Percentiles rank a stretch among this genome's conserved stretches.
These are phyloP conservation scores for Trachops cirrhosus DNA, from an alignment of 2,797 vertebrate species.

Conservation along the genomic window DNA sequence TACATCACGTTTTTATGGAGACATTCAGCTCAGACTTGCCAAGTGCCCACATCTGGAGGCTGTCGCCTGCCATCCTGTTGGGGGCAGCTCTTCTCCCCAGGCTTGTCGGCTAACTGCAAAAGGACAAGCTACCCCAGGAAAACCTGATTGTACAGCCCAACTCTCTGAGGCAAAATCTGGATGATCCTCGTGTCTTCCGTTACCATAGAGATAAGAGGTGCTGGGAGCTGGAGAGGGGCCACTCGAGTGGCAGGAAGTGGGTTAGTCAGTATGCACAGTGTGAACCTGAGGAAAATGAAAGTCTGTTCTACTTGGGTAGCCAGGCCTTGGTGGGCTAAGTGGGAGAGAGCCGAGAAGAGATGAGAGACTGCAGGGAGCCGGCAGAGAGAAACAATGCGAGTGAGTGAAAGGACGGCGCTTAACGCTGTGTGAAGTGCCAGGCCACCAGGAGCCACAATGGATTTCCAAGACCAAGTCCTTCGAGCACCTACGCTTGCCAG, in stretches of 20 bases:
- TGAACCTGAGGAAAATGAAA: slow-evolving; percentile 55
- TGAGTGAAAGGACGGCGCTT: background rate
- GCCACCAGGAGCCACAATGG: background rate
- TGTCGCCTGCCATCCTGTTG: background rate
- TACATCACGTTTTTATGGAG: slow-evolving; percentile 59
- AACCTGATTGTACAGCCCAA: slow-evolving; percentile 16
- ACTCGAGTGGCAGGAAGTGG: background rate
- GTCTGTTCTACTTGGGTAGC: slow-evolving; percentile 37
- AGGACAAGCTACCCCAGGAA: slow-evolving; percentile 43
- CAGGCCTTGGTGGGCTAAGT: background rate
- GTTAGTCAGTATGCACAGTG: slow-evolving; percentile 21
- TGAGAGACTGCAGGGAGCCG: background rate
- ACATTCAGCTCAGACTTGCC: background rate
- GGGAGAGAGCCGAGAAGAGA: background rate
- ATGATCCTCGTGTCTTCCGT: slow-evolving; percentile 5
- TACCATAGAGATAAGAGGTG: slow-evolving; percentile 61
- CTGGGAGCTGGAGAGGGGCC: slow-evolving; percentile 19
- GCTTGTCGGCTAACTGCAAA: slow-evolving; percentile 17
- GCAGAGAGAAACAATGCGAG: background rate
- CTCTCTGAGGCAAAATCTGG: slow-evolving; percentile 45
- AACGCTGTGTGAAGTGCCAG: background rate
- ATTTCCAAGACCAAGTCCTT: slow-evolving; percentile 1
- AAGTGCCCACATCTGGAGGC: slow-evolving; percentile 66
- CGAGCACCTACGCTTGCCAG: background rate
- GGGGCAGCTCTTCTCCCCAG: slow-evolving; percentile 39